Conservation (phyloP, 2,113 vertebrate genomes). For the Ancistrus triradiatus region DNA sequence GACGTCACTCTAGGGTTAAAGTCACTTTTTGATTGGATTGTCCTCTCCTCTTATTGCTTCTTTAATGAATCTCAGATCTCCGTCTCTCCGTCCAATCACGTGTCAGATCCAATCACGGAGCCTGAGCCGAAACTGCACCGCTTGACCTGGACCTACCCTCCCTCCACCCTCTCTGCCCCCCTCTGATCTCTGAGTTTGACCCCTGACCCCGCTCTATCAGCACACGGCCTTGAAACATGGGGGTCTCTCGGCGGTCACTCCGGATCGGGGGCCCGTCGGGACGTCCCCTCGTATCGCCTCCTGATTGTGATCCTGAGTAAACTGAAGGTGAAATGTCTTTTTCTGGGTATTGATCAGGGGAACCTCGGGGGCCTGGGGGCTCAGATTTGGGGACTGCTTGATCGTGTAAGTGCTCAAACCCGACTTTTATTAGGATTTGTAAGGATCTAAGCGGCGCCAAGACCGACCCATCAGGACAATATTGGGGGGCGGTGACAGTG, state of each 20-base stretch:
- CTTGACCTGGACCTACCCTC: slow-evolving; percentile 68
- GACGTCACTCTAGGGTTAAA: too few relatives aligned
- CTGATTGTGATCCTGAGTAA: slow-evolving; percentile 3
- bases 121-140: slow-evolving; percentile 60
- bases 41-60: slow-evolving; percentile 50
- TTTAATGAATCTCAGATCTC: slow-evolving; percentile 59
- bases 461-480: too few relatives aligned
- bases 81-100: slow-evolving; percentile 48
- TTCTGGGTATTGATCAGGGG: not conserved
- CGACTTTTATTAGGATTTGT: too few relatives aligned
- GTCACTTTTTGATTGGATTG: too few relatives aligned
- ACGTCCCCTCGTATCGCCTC: slow-evolving; percentile 2
- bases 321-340: slow-evolving; percentile 21
- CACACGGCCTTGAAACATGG: slow-evolving; percentile 51
- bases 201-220: slow-evolving; percentile 59
- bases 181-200: slow-evolving; percentile 64
- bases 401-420: not conserved
- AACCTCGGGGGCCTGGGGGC: not conserved
- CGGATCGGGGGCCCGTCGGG: slow-evolving; percentile 19
- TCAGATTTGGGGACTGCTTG: not conserved
- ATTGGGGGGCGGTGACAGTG: too few relatives aligned
- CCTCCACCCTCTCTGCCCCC: slow-evolving; percentile 66
- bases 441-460: too few relatives aligned
- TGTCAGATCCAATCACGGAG: slow-evolving; percentile 47
- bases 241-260: slow-evolving; percentile 55